Conservation (phyloP, 2,888 invertebrate genomes). For the Meteorus cinctellus region DNA sequence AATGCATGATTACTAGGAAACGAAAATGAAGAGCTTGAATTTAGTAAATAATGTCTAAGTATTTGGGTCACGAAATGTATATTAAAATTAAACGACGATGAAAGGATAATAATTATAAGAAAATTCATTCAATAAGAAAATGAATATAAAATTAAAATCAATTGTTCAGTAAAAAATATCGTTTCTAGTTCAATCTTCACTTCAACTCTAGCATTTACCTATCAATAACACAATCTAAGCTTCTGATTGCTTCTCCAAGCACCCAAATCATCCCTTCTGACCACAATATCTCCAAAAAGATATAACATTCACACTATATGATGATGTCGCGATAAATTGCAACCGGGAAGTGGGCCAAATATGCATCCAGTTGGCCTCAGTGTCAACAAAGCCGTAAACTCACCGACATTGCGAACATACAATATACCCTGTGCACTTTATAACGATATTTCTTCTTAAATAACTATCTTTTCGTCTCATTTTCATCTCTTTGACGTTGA, state of each 20-base stretch:
- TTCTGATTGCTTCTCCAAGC: not conserved
- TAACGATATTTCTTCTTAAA: constrained; percentile 15
- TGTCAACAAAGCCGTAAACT: constrained; percentile 55
- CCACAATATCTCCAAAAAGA: constrained; percentile 1
- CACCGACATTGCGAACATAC: constrained; percentile 38
- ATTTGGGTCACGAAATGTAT: no score
- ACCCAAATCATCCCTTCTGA: not conserved
- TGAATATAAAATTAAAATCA: no score
- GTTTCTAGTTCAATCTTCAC: no score
- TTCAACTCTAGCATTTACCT: no score
- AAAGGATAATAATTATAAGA: no score
- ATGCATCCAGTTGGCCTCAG: constrained; percentile 43
- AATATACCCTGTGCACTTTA: not conserved
- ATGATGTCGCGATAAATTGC: constrained; percentile 14
- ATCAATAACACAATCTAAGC: no score
- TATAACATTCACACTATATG: constrained; percentile 4
- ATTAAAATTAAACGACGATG: no score
- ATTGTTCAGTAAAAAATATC: no score
- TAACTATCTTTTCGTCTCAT: constrained; percentile 13
- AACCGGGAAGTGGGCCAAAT: constrained; percentile 51
- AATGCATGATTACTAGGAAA: no score
- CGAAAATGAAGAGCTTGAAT: no score
- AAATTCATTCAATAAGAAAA: no score
- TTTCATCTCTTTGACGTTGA: constrained; percentile 46
- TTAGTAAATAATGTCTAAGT: no score